Conservation (phyloP, 2,888 invertebrate genomes). For the Drosophila borealis region DNA sequence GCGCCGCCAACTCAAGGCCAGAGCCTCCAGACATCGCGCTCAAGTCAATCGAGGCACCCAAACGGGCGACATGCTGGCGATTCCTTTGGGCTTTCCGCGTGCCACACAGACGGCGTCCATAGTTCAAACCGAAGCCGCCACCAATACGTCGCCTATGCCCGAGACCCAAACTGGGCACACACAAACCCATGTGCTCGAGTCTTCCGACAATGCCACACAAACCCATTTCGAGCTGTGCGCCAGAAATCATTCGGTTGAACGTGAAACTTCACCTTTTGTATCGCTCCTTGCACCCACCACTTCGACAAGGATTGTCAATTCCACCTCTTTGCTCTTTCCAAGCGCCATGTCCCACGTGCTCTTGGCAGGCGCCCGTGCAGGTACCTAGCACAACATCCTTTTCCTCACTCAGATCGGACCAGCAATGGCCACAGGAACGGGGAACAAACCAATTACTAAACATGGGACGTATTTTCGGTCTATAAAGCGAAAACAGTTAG, state of each 20-base stretch:
- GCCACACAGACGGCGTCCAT: constrained; percentile 78
- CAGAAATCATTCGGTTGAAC: constrained; percentile 50
- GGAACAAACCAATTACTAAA: background rate
- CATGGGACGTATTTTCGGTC: too few species aligned
- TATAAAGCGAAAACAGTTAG: too few species aligned
- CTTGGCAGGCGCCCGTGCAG: constrained; percentile 72
- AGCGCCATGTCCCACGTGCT: constrained; percentile 78
- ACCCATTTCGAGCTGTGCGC: constrained; percentile 34
- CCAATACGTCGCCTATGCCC: constrained; percentile 29
- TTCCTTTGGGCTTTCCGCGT: constrained; percentile 76
- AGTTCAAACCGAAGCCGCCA: constrained; percentile 40
- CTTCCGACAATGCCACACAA: constrained; percentile 35
- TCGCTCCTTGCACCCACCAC: constrained; percentile 61
- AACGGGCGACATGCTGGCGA: constrained; percentile 70
- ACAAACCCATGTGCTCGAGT: constrained; percentile 19
- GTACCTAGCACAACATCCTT: constrained; percentile 43
- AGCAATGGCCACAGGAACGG: constrained; percentile 26
- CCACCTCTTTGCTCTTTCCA: constrained; percentile 75
- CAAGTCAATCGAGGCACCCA: constrained; percentile 81
- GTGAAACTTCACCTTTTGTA: constrained; percentile 72
- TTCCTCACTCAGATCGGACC: constrained; percentile 6
- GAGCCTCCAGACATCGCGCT: constrained; percentile 22
- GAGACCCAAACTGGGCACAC: constrained; percentile 18
- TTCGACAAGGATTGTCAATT: constrained; percentile 47
- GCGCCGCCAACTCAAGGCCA: constrained; percentile 52